Evolutionary conservation across 30 jellyfish, hydroid and myxozoan genomes (phyloP), one percentile per base, ranked within the genome.

Genomic region (Nemopilema nomurai): DNA sequence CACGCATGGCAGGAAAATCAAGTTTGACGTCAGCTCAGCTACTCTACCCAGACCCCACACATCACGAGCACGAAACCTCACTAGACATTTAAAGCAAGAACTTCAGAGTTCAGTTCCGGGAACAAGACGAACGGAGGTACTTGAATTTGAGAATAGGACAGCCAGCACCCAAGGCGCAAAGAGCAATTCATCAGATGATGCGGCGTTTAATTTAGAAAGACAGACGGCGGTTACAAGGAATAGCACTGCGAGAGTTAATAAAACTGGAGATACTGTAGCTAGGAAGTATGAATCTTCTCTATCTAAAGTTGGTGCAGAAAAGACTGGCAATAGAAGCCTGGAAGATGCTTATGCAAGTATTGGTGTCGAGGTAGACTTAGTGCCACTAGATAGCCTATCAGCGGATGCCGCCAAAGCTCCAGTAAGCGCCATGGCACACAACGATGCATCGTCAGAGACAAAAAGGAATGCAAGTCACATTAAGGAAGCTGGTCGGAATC

Each of bases 341-440:
- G 66, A 70, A 16, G 28, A 31, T 52, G 49, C 62, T 23, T 70
- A 25, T 70, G 80, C 63, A 31, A 71, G 52, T 13, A 71, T 71
- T 24, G 81, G 81, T 71, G 81, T 13, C n/a, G 81, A 71, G 18
- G 65, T 71, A 9, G 49, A 29, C 52, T 71, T 71, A 19, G 22
- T 26, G 0, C 81, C 81, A 16, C 20, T 71, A 30, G 24, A 71
- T 26, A 28, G 64, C 16, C 53, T 71, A 4, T 20, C 68, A 24
- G 28, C 81, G 16, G 65, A 23, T 20, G 81, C 26, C 19, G 49
- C 49, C 1, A 30, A 28, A 0, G 49, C 33, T 51, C 8, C 30
- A 23, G 28, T 4, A 4, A 7, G 20, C 0, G 3, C 32, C 20
- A 3, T 33, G 21, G 41, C 4, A 22, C 20, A 67, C 19, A 8